A percentile compares a stretch with the other conserved stretches of the same genome.
Conservation (phyloP, 2,113 vertebrate genomes). For the Microcebus lehilahytsara region DNA sequence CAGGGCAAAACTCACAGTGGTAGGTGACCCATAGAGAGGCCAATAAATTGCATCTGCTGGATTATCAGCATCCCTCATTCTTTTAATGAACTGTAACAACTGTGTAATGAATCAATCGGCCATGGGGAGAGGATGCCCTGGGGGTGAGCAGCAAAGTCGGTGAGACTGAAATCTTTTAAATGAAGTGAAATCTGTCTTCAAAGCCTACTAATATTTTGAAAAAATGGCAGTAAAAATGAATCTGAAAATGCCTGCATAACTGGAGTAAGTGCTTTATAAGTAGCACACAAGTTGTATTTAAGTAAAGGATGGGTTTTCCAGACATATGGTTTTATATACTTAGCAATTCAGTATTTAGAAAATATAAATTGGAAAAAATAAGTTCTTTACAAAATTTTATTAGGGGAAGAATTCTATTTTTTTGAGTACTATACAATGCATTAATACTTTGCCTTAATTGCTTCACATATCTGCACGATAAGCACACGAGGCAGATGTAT, state of each 20-base stretch:
- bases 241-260: constrained; percentile 11
- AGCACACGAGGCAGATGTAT: neutral
- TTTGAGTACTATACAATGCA: neutral
- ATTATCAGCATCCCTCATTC: constrained; percentile 61
- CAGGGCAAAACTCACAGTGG: neutral
- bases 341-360: neutral
- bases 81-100: constrained; percentile 73
- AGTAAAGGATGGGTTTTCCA: neutral
- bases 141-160: constrained; percentile 20
- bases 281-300: neutral
- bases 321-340: neutral
- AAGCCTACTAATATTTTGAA: constrained; percentile 57
- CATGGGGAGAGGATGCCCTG: constrained; percentile 41
- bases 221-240: neutral
- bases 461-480: neutral
- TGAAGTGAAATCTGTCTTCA: constrained; percentile 61
- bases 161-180: constrained; percentile 55
- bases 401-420: neutral
- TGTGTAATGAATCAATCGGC: constrained; percentile 61
- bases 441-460: neutral
- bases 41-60: constrained; percentile 50
- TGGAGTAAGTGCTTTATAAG: neutral
- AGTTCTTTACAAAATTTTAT: neutral
- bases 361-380: neutral
- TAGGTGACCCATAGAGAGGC: constrained; percentile 46